Base-by-base conservation (phyloP, 2,888 invertebrate genomes). In the Trissonchulus sp. region DNA sequence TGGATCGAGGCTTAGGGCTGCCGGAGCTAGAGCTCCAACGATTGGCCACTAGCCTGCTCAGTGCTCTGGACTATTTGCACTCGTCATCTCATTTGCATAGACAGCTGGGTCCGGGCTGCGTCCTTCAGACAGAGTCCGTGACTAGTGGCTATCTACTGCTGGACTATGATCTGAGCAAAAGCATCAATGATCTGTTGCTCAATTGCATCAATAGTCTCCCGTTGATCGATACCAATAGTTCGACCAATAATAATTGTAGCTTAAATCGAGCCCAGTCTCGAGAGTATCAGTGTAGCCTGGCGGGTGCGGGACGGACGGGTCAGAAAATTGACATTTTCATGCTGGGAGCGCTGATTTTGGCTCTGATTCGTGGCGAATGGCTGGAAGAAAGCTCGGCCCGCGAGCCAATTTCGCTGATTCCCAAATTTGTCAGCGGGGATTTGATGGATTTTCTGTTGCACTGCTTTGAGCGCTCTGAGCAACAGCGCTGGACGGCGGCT, bases 71-170 rank as follows among this genome's bases (percentile, higher is more conserved):
- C 62, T 93, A 90, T 83, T 87, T 95, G 75, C 94, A 95, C 83
- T 88, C 90, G 80, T 91, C 90, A 78, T 91, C 91, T 78, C 90
- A 94, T 0, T 90, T 93, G 28, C 94, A 95, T 84, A 90, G 91
- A 81, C 91, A 92, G 85, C 86, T 95, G n/a, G 87, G 90, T 77
- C 90, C 82, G 8, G 1, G 3, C 31, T 76, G 69, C 35, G 71
- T 76, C 23, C 36, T 28, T 15, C 48, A 75, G 38, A 68, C 15
- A 68, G 73, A 8, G 23, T 31, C n/a, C 65, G 28, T 23, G 18
- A 28, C n/a, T n/a, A n/a, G 60, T 18, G 28, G 36, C 31, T 75
- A 34, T 48, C 15, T 75, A 28, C 65, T 75, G 23, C 28, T 63
- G 28, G 72, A 75, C 34, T 75, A 34, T 34, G 18, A 15, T 35